Conservation (phyloP, 2,797 vertebrate genomes). For the Okamejei kenojei region DNA sequence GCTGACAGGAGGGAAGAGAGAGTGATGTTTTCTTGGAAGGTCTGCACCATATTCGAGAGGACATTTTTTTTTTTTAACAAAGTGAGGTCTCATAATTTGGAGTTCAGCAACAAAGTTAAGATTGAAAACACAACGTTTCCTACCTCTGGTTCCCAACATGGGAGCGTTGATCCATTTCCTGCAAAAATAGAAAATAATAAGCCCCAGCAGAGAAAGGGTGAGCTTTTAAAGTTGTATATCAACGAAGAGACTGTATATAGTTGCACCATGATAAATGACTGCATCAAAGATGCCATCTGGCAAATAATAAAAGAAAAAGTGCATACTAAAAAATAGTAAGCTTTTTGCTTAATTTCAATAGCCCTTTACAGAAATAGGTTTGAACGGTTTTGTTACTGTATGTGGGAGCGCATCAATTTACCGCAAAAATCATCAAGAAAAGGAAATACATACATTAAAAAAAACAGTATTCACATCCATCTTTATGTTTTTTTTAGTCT, state of each 20-base stretch:
- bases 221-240: not conserved
- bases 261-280: not conserved
- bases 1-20: not conserved
- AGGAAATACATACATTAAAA: not conserved
- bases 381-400: not conserved
- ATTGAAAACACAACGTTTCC: not conserved
- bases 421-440: not conserved
- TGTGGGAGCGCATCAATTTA: not conserved
- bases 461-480: not conserved
- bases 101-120: not conserved
- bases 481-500: not conserved
- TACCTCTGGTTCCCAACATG: not conserved
- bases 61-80: not conserved
- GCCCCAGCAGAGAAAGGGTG: not conserved
- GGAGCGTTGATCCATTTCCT: not conserved
- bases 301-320: not conserved
- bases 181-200: slow-evolving; percentile 2
- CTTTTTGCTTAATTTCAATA: not conserved
- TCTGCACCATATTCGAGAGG: not conserved
- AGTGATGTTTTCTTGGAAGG: not conserved
- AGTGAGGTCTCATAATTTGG: not conserved
- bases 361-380: not conserved
- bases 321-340: not conserved
- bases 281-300: not conserved
- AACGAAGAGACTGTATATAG: not conserved